Evolutionary conservation across 2,113 vertebrate genomes (phyloP).

Genomic region (Ciconia stormi): DNA sequence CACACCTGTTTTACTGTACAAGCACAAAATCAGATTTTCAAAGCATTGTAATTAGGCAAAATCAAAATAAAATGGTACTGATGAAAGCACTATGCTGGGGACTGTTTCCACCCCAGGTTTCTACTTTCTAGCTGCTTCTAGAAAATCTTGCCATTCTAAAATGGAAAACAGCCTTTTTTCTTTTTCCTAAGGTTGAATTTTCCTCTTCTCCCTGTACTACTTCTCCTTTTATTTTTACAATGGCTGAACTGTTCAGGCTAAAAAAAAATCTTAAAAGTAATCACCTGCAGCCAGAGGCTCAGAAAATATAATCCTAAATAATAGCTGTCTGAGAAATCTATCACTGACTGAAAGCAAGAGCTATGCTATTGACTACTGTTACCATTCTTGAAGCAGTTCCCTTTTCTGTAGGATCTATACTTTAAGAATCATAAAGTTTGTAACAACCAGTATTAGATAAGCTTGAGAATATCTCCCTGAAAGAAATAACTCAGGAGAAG

Average conservation of each 20-base stretch:
- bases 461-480: background rate
- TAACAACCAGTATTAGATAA: background rate
- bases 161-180: background rate
- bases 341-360: background rate
- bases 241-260: background rate
- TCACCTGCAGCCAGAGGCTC: background rate
- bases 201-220: background rate
- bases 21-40: background rate
- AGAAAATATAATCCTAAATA: background rate
- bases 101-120: background rate
- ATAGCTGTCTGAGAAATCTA: background rate
- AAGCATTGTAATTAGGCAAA: background rate
- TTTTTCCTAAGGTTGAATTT: background rate
- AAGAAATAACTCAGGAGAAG: background rate
- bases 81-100: background rate
- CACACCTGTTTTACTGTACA: background rate
- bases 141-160: background rate
- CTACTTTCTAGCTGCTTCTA: background rate
- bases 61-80: background rate
- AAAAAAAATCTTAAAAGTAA: background rate
- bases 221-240: background rate
- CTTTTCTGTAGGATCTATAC: background rate
- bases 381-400: background rate
- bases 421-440: background rate
- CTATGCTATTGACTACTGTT: background rate